Evolutionary conservation across 2,797 vertebrate genomes (phyloP).

Genomic region (Sorex maritimensis): DNA sequence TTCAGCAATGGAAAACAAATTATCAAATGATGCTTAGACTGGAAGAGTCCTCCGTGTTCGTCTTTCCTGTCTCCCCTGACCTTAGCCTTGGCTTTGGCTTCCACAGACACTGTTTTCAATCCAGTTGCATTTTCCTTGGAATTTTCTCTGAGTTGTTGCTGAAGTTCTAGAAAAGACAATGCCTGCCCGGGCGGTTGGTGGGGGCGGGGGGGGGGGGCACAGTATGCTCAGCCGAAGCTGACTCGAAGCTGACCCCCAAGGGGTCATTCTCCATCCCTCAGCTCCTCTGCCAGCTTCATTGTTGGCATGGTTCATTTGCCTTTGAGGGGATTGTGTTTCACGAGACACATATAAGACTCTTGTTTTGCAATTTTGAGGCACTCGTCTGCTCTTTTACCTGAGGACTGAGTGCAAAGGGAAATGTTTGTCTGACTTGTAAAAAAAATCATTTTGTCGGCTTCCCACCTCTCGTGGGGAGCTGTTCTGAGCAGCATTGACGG

Average conservation of each 20-base stretch:
- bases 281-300: neutral
- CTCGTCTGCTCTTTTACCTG: slow-evolving; percentile 55
- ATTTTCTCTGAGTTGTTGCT: slow-evolving; percentile 37
- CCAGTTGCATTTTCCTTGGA: neutral
- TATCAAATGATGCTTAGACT: too few species aligned
- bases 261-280: neutral
- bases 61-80: too few species aligned
- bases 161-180: neutral
- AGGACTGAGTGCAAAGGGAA: slow-evolving; percentile 79
- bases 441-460: neutral
- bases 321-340: slow-evolving; percentile 80
- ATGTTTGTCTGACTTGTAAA: slow-evolving; percentile 64
- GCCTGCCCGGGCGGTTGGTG: too few species aligned
- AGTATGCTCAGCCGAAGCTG: too few species aligned
- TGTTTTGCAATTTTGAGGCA: slow-evolving; percentile 74
- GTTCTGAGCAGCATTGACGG: slow-evolving; percentile 77
- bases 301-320: slow-evolving; percentile 13
- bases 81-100: neutral
- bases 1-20: too few species aligned
- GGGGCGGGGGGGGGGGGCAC: too few species aligned
- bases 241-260: too few species aligned
- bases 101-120: neutral
- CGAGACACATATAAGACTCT: slow-evolving; percentile 84
- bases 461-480: slow-evolving; percentile 26
- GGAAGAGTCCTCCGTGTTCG: too few species aligned